Conservation (phyloP, 2,888 invertebrate genomes). For the Calameuta filiformis region DNA sequence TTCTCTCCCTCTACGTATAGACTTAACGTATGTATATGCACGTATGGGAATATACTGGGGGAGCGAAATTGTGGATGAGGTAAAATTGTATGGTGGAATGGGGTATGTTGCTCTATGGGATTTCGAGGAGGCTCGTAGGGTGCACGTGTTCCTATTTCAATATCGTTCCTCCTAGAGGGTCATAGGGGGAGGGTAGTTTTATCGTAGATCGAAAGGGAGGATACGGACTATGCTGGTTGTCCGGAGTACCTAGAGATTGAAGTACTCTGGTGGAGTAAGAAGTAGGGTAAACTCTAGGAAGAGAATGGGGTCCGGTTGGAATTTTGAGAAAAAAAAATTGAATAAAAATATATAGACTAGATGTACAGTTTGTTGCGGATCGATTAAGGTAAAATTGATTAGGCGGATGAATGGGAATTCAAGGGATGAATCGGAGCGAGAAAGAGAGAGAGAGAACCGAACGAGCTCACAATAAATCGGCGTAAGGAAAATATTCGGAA, state of each 20-base stretch:
- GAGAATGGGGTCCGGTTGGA: not conserved
- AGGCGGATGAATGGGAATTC: not conserved
- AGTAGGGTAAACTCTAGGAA: not conserved
- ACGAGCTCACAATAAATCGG: slow-evolving; percentile 30
- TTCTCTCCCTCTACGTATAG: too few species aligned
- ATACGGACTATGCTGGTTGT: not conserved
- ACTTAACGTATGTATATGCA: not conserved
- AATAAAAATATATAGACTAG: not conserved
- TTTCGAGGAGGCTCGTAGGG: not conserved
- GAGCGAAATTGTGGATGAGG: not conserved
- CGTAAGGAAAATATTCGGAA: slow-evolving; percentile 48
- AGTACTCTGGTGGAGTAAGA: not conserved
- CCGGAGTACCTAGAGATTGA: not conserved
- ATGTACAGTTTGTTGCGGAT: not conserved
- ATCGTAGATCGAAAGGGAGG: not conserved
- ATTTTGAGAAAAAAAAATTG: not conserved
- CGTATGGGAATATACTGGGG: not conserved
- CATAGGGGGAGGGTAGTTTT: not conserved
- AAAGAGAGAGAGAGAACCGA: slow-evolving; percentile 27
- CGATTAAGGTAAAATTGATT: not conserved
- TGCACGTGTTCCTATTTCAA: not conserved
- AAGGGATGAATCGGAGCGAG: not conserved
- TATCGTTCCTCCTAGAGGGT: not conserved
- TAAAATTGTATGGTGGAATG: not conserved
- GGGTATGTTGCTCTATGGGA: not conserved